phyloP scores from a whole-genome alignment of 2,113 vertebrate species.

The Zosterops borbonicus region DNA sequence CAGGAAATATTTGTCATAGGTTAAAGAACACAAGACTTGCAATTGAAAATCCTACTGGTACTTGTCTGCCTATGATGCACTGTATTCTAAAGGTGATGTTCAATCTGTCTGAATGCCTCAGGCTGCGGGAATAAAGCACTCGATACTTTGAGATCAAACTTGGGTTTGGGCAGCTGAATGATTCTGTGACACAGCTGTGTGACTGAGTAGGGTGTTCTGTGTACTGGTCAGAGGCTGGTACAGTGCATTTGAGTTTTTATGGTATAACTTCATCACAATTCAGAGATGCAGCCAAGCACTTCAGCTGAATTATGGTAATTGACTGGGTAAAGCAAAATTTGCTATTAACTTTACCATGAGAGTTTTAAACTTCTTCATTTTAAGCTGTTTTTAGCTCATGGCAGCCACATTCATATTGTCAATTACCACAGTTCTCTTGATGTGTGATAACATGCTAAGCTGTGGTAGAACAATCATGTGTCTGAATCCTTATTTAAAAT shows the following conservation, averaged over 20 bases:
- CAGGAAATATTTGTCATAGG: slow-evolving; percentile 65
- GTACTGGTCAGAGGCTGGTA: slow-evolving; percentile 13
- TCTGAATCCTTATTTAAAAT: slow-evolving; percentile 23
- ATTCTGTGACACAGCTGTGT: neutral
- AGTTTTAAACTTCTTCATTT: neutral
- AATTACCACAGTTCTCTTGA: neutral
- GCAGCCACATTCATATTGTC: neutral
- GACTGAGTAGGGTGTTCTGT: neutral
- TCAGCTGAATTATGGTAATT: neutral
- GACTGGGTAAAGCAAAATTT: neutral
- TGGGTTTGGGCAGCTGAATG: slow-evolving; percentile 49
- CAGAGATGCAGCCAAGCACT: neutral
- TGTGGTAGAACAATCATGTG: slow-evolving; percentile 47
- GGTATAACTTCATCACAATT: neutral
- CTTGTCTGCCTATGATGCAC: slow-evolving; percentile 81
- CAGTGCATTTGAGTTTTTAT: slow-evolving; percentile 42
- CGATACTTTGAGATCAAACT: slow-evolving; percentile 76
- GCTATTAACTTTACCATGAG: neutral
- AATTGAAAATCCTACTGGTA: slow-evolving; percentile 78
- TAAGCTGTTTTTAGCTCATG: neutral
- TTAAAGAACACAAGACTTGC: slow-evolving; percentile 80
- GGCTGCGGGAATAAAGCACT: slow-evolving; percentile 89
- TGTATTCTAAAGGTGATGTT: slow-evolving; percentile 82
- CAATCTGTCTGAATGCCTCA: slow-evolving; percentile 83
- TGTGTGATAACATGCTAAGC: neutral